Evolutionary conservation across 2,797 vertebrate genomes (phyloP), one percentile per base, ranked within the genome.

Genomic region (Otolemur crassicaudatus): DNA sequence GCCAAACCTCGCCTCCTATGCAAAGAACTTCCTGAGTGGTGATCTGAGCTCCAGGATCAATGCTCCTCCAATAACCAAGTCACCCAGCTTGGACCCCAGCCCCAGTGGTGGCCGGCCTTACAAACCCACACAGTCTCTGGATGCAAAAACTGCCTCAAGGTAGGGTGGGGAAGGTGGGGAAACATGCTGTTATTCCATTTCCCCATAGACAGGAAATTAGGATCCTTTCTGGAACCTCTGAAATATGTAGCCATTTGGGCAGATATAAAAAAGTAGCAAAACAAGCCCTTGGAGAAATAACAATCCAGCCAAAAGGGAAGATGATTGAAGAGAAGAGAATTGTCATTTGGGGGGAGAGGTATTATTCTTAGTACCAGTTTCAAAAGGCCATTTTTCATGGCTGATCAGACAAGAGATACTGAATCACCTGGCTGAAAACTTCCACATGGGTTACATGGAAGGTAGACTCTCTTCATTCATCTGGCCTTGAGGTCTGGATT

Each of bases 61-160:
- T 20, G 97, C 98, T 65, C 98, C 99, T 63, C 99, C 99, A 22
- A 98, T 99, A 81, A 98, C 99, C 69, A 99, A 99, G 97, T 99
- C 99, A 65, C 98, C 99, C 83, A 99, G 99, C 97, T 97, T 99
- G 97, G 99, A 99, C 95, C 99, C 96, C 31, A 98, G 98, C 92
- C 97, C 98, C 77, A 97, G 98, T 84, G 98, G 98, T 87, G 98
- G 99, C 94, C 97, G 96, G 91, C 97, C 98, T 93, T 98, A 99
- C 95, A 99, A 99, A n/a, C 98, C 99, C 49, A 98, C 98, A 61
- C 99, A 98, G 31, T 98, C 98, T n/a, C 98, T 98, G 20, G 98
- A 98, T 86, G 97, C 77, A 94, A 98, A 96, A 85, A 86, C 98
- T 29, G 98, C 98, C 94, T 97, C 98, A 93, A 99, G 99, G 98